A percentile compares a stretch with the other conserved stretches of the same genome.
Evolutionary conservation across 2,797 vertebrate species (phyloP).

Genomic region (Sciurus vulgaris): DNA sequence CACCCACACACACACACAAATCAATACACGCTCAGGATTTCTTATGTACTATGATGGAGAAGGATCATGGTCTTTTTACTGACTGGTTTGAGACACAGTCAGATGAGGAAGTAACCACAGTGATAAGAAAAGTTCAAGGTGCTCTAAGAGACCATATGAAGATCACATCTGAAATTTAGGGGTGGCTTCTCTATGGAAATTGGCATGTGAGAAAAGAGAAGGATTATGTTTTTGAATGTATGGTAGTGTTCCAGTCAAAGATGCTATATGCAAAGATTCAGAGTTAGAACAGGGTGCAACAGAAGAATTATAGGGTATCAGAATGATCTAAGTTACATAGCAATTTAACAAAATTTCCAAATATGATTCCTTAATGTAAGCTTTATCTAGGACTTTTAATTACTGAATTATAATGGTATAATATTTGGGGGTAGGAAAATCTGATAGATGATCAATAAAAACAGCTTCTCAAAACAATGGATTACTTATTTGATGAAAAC

Average conservation of each 20-base stretch:
- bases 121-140: background rate
- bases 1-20: background rate
- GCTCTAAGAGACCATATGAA: background rate
- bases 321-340: background rate
- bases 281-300: background rate
- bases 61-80: background rate
- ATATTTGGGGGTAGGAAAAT: background rate
- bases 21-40: background rate
- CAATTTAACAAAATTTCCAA: background rate
- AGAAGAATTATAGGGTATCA: background rate
- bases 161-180: background rate
- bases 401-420: background rate
- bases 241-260: background rate
- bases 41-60: background rate
- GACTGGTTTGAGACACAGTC: background rate
- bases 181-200: background rate
- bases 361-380: background rate
- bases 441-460: background rate
- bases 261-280: background rate
- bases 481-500: background rate
- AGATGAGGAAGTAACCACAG: background rate
- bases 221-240: background rate
- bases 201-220: background rate
- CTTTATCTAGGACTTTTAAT: background rate
- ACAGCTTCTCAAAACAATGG: background rate